phyloP scores from a whole-genome alignment of 1,140 invertebrate genomes.

The Zaprionus taronus region DNA sequence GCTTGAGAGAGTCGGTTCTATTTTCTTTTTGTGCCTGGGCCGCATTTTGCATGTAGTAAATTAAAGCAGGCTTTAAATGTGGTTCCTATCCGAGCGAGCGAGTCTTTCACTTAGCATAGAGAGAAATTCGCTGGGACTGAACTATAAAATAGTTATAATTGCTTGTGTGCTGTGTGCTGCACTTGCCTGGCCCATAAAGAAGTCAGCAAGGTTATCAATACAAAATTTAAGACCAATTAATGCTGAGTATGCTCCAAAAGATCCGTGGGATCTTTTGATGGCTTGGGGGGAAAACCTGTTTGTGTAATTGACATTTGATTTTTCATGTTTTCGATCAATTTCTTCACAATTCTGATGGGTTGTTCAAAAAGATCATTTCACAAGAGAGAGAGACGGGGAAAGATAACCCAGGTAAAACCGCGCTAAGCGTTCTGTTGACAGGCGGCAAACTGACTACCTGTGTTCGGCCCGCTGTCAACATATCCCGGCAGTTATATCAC shows the following conservation, averaged over 20 bases:
- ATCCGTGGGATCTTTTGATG: constrained; percentile 3
- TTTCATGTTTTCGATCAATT: constrained; percentile 23
- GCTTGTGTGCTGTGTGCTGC: constrained; percentile 65
- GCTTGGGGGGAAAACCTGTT: background rate
- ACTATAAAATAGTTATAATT: constrained; percentile 71
- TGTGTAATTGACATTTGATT: constrained; percentile 6
- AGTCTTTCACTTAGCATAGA: constrained; percentile 60
- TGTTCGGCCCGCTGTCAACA: constrained; percentile 63
- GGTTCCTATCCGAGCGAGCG: constrained; percentile 21
- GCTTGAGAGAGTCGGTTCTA: constrained; percentile 51
- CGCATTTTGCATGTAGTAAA: constrained; percentile 76
- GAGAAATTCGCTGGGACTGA: constrained; percentile 70
- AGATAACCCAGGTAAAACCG: constrained; percentile 12
- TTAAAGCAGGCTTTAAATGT: constrained; percentile 69
- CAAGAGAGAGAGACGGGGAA: background rate
- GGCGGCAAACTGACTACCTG: constrained; percentile 53
- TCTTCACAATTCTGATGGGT: background rate
- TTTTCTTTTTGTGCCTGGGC: constrained; percentile 62
- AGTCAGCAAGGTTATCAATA: constrained; percentile 6
- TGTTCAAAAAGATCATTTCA: background rate
- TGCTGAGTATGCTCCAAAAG: background rate
- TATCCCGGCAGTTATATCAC: constrained; percentile 64
- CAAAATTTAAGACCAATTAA: constrained; percentile 10
- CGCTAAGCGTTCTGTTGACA: constrained; percentile 29
- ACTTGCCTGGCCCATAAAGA: constrained; percentile 11